Conservation (phyloP, 2,888 invertebrate genomes). For the Caenorhabditis sp. region DNA sequence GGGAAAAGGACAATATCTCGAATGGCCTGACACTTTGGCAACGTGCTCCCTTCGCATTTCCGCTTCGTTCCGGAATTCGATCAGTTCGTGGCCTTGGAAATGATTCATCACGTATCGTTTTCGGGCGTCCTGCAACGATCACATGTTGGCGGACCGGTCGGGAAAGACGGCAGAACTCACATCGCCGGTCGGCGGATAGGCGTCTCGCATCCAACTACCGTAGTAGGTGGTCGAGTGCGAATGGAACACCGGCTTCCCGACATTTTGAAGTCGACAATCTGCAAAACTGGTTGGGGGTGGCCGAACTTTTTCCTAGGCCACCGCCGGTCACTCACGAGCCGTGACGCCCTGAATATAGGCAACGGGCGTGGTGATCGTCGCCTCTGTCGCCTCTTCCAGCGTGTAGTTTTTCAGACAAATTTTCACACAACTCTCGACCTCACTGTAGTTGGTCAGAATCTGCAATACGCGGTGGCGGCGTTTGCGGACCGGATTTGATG, state of each 20-base stretch:
- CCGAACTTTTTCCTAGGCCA: background rate
- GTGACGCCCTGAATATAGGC: slow-evolving; percentile 79
- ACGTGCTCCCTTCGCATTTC: slow-evolving; percentile 73
- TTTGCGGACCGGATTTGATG: background rate
- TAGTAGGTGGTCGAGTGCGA: slow-evolving; percentile 80
- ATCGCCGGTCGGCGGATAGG: slow-evolving; percentile 77
- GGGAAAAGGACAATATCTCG: slow-evolving; percentile 3
- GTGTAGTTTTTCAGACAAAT: slow-evolving; percentile 75
- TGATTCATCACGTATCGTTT: slow-evolving; percentile 79
- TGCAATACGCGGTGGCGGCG: slow-evolving; percentile 29
- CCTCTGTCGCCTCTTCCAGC: slow-evolving; percentile 58
- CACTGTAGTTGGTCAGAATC: slow-evolving; percentile 75
- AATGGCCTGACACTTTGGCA: slow-evolving; percentile 56
- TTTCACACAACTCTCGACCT: slow-evolving; percentile 75
- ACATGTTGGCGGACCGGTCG: background rate
- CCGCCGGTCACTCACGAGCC: slow-evolving; percentile 66
- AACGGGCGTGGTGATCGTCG: slow-evolving; percentile 72
- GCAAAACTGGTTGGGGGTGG: slow-evolving; percentile 26
- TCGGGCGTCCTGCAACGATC: slow-evolving; percentile 57
- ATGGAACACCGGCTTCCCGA: slow-evolving; percentile 81
- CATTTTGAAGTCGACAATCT: slow-evolving; percentile 80
- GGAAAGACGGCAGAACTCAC: slow-evolving; percentile 43
- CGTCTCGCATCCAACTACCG: slow-evolving; percentile 81
- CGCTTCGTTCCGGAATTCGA: slow-evolving; percentile 79
- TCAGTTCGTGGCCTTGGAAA: slow-evolving; percentile 79